Percentiles rank a stretch among this genome's conserved stretches.
Conservation (phyloP, 2,888 invertebrate species). For the Mimas tiliae region DNA sequence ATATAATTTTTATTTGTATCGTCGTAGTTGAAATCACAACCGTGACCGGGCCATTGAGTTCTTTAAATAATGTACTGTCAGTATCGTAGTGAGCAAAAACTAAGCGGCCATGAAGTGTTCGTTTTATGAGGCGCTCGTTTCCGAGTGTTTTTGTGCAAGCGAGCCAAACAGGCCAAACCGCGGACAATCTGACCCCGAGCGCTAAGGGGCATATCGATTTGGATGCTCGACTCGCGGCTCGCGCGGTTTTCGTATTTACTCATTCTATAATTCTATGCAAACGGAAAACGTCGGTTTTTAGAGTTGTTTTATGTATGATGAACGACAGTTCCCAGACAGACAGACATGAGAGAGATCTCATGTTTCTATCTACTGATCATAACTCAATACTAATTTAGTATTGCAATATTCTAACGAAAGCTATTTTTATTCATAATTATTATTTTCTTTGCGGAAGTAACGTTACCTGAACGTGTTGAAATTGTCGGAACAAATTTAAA, state of each 20-base stretch:
- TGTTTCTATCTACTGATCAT: not conserved
- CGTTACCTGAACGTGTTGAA: not conserved
- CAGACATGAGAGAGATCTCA: no score
- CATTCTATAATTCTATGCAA: not conserved
- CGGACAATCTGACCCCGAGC: conserved; percentile 30
- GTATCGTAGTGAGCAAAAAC: conserved; percentile 48
- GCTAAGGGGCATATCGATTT: conserved; percentile 50
- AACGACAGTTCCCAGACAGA: no score
- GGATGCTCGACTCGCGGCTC: conserved; percentile 42
- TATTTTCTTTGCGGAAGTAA: not conserved
- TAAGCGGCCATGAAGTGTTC: conserved; percentile 52
- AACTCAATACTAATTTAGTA: no score
- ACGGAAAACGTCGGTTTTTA: no score
- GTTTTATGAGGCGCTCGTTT: conserved; percentile 54
- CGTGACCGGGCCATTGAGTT: conserved; percentile 50
- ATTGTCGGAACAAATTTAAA: conserved; percentile 3
- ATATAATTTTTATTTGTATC: conserved; percentile 15
- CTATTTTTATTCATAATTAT: not conserved
- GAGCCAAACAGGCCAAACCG: conserved; percentile 36
- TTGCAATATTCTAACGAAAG: not conserved
- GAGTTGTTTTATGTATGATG: no score
- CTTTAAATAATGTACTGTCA: conserved; percentile 40
- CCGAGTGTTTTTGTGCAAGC: conserved; percentile 54
- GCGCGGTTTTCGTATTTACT: conserved; percentile 29
- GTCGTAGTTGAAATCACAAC: conserved; percentile 28